These are phyloP conservation scores for Orthosia gothica DNA, from an alignment of 2,888 invertebrate genomes.

Conservation along the genomic window DNA sequence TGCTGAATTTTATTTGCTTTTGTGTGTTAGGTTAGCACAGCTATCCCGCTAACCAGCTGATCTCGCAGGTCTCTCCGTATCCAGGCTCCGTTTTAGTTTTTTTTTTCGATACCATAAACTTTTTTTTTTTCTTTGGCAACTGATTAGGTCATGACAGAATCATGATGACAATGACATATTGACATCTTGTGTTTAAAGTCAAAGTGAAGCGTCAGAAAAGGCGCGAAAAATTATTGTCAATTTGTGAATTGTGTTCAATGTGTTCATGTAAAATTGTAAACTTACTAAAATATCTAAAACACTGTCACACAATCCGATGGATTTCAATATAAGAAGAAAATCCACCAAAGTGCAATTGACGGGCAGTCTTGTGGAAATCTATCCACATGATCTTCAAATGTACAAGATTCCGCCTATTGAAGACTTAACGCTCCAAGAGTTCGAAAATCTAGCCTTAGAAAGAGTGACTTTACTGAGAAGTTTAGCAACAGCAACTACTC, in stretches of 20 bases:
- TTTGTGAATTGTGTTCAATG: too few species aligned
- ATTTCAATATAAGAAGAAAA: slow-evolving; percentile 87
- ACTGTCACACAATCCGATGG: too few species aligned
- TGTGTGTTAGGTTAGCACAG: background rate
- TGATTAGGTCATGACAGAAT: background rate
- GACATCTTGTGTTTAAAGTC: background rate
- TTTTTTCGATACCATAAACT: background rate
- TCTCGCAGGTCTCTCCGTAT: too few species aligned
- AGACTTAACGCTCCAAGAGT: slow-evolving; percentile 95
- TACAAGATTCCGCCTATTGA: slow-evolving; percentile 95
- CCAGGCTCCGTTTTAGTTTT: background rate
- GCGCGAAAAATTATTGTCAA: slow-evolving; percentile 40
- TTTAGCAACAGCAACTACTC: slow-evolving; percentile 94
- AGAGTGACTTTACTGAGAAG: slow-evolving; percentile 95
- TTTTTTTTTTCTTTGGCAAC: too few species aligned
- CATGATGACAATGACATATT: background rate
- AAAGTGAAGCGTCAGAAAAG: slow-evolving; percentile 16
- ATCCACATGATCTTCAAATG: slow-evolving; percentile 95
- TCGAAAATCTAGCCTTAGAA: slow-evolving; percentile 97
- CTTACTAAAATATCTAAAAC: background rate
- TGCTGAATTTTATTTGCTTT: background rate
- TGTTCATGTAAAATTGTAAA: background rate
- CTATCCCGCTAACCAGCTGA: too few species aligned
- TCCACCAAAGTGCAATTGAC: slow-evolving; percentile 79
- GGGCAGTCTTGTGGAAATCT: slow-evolving; percentile 90